Conservation (phyloP, 2,113 vertebrate genomes). For the Poecile atricapillus region DNA sequence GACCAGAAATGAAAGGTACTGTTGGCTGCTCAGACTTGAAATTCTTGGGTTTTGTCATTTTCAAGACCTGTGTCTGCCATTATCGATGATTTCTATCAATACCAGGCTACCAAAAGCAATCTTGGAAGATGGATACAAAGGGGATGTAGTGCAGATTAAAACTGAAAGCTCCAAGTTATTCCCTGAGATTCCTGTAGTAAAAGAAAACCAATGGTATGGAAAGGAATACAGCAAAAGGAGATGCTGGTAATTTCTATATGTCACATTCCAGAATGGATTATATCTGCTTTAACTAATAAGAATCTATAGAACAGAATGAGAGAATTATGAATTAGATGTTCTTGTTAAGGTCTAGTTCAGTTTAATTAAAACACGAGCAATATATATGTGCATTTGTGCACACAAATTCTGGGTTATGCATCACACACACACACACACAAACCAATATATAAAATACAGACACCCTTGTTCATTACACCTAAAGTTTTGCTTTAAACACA, state of each 20-base stretch:
- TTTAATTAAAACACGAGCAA: conserved; percentile 73
- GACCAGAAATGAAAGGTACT: neutral
- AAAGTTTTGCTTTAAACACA: conserved; percentile 67
- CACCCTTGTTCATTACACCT: conserved; percentile 45
- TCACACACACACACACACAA: neutral
- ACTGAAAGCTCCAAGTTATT: neutral
- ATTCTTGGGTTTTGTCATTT: neutral
- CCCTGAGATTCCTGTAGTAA: neutral
- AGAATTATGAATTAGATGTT: conserved; percentile 65
- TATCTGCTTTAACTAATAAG: conserved; percentile 57
- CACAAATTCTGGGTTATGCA: conserved; percentile 18
- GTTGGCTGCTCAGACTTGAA: neutral
- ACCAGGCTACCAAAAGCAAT: neutral
- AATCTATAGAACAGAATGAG: conserved; percentile 33
- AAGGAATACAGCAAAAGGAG: neutral
- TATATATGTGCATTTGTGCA: neutral
- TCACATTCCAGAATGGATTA: conserved; percentile 55
- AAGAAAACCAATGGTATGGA: neutral
- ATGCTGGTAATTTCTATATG: neutral
- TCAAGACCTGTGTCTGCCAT: neutral
- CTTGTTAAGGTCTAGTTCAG: conserved; percentile 72
- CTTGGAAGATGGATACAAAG: neutral
- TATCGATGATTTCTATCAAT: neutral
- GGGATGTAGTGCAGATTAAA: neutral
- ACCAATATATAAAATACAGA: conserved; percentile 33